Percentiles rank a stretch among this genome's conserved stretches.
Conservation (phyloP, 1,140 invertebrate genomes). For the Phymastichus coffea region DNA sequence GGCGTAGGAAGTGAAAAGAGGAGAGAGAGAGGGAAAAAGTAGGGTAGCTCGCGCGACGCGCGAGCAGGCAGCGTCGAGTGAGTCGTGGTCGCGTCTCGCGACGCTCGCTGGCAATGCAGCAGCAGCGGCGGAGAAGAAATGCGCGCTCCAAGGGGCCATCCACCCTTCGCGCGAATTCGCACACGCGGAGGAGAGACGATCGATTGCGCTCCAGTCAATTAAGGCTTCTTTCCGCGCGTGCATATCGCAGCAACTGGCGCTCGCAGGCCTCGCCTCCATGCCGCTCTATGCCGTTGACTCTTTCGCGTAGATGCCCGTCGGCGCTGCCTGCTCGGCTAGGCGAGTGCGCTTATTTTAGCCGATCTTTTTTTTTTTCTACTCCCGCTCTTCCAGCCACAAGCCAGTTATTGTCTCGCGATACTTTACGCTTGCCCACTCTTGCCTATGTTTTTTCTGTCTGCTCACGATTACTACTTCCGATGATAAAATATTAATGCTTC, state of each 20-base stretch:
- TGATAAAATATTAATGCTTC: too few relatives aligned
- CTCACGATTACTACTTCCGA: too few relatives aligned
- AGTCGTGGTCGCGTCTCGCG: not conserved
- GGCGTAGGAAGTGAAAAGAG: not conserved
- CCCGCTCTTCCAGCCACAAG: too few relatives aligned
- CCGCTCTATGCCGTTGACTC: not conserved
- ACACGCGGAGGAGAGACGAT: conserved; percentile 3
- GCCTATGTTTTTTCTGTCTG: too few relatives aligned
- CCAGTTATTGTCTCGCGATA: too few relatives aligned
- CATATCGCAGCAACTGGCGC: not conserved
- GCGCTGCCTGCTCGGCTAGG: not conserved
- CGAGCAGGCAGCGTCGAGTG: not conserved
- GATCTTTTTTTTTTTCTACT: not conserved
- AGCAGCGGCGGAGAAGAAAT: not conserved
- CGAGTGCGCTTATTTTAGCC: not conserved
- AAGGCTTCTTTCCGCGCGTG: conserved; percentile 7
- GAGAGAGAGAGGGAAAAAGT: conserved; percentile 13
- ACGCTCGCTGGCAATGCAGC: too few relatives aligned
- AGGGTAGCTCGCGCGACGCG: too few relatives aligned
- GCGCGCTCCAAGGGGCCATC: too few relatives aligned
- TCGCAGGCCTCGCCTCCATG: not conserved
- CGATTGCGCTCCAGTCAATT: conserved; percentile 18
- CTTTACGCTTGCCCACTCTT: too few relatives aligned
- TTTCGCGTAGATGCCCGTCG: not conserved
- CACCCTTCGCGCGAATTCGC: too few relatives aligned